Evolutionary conservation across 2,797 vertebrate genomes (phyloP), one percentile per base, ranked within the genome.

Genomic region (Psittacula echo): DNA sequence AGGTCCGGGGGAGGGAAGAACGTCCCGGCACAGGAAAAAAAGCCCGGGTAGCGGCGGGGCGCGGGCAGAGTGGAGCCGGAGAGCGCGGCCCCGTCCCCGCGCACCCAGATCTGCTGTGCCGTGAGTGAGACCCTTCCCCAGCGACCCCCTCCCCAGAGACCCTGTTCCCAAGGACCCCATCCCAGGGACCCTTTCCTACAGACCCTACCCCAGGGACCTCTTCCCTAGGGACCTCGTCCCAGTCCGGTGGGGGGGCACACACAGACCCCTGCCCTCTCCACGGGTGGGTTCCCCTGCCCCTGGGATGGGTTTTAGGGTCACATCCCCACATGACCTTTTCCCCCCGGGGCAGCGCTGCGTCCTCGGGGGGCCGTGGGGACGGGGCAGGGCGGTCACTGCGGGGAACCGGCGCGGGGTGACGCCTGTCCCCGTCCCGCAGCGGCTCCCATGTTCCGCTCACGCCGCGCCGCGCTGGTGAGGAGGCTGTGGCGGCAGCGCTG

Each of bases 401-500:
- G 32, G 32, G 54, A 34, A 15, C 41, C 4, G 2, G 14, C 29
- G 1, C 9, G 4, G 19, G 22, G 14, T 93, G 80, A 94, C 20
- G 6, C 56, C 42, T 19, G 22, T 91, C 42, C 53, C 67, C 21
- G 1, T 73, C 58, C 54, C 42, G 2, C 89, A 96, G 96, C 64
- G 64, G 47, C 5, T 68, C 44, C 34, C 83, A 97, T 98, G 97
- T 97, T 98, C 93, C 80, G 95, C 17, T 95, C 96, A 0, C 96
- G 95, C 26, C 94, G 95, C 0, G 91, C 97, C 5, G 76, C 58
- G 60, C 87, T 96, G 50, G 82, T 96, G 45, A 88, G 87, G 92
- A 90, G 94, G 68, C 96, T 98, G 84, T 98, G 97, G 97, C 84
- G 56, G 80, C 93, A 85, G 34, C 95, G 95, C 78, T 97, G 96